Evolutionary conservation across 2,888 invertebrate genomes (phyloP).

Genomic region (Nymphalis c-album): DNA sequence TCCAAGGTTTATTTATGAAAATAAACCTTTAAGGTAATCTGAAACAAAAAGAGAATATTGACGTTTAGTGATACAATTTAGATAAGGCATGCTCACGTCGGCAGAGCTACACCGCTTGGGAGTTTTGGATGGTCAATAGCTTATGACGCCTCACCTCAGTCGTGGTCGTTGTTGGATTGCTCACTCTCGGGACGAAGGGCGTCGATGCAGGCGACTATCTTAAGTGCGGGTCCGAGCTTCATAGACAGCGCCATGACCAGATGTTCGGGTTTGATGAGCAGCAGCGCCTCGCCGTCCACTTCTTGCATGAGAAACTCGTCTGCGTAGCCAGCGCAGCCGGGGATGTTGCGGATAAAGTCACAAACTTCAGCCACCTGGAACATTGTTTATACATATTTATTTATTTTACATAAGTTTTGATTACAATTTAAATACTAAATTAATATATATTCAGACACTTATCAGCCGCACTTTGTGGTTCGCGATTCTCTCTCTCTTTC

Average conservation of each 20-base stretch:
- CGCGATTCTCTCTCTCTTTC: too few species aligned
- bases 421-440: too few species aligned
- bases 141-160: conserved; percentile 55
- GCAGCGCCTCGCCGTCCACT: conserved; percentile 96
- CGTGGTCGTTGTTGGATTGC: conserved; percentile 54
- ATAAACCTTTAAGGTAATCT: conserved; percentile 17
- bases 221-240: conserved; percentile 97
- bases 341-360: conserved; percentile 93
- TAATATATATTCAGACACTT: too few species aligned
- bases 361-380: conserved; percentile 90
- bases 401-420: too few species aligned
- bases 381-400: too few species aligned
- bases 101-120: too few species aligned
- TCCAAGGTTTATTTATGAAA: not conserved
- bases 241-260: conserved; percentile 96
- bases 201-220: conserved; percentile 96
- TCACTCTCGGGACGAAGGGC: conserved; percentile 86
- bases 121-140: too few species aligned
- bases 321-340: conserved; percentile 95
- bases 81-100: too few species aligned
- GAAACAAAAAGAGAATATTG: conserved; percentile 5
- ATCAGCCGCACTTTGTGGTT: too few species aligned
- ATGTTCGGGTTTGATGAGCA: conserved; percentile 96
- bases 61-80: conserved; percentile 26
- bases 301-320: conserved; percentile 97